phyloP scores from a whole-genome alignment of 2,113 vertebrate genomes.

The Sylvia atricapilla region DNA sequence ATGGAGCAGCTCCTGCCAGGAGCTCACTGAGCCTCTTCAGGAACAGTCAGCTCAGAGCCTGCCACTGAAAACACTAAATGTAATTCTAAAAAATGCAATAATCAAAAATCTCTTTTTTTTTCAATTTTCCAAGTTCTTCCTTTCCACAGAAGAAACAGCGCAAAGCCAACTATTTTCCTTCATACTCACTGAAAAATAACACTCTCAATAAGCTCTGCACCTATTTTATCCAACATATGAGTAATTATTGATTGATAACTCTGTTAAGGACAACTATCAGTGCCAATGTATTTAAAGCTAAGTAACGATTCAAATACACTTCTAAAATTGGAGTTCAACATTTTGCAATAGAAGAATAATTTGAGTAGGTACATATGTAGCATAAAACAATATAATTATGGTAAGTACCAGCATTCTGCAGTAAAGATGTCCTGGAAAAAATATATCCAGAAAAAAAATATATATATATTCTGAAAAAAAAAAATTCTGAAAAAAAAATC shows the following conservation, averaged over 20 bases:
- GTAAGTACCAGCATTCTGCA: background rate
- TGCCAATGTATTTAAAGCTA: background rate
- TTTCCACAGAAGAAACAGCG: background rate
- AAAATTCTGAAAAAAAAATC: too few relatives aligned
- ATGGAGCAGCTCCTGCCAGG: background rate
- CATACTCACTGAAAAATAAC: accelerated
- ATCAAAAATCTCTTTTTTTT: background rate
- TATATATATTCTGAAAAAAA: background rate
- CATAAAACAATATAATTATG: background rate
- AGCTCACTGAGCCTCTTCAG: accelerated
- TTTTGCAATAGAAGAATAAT: background rate
- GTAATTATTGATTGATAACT: background rate
- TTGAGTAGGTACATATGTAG: background rate
- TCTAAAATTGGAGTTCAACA: background rate
- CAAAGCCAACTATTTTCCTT: background rate
- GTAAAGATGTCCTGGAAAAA: background rate
- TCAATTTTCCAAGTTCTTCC: background rate
- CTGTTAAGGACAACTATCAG: background rate
- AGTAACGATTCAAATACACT: background rate
- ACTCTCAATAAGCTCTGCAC: background rate
- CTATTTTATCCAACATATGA: background rate
- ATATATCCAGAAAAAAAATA: background rate
- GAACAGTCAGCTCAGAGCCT: background rate
- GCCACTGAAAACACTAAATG: accelerated
- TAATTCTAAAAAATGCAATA: accelerated